Percentiles rank a stretch among this genome's conserved stretches.
phyloP scores from a whole-genome alignment of 2,797 vertebrate genomes.

The Acanthurus lineatus region DNA sequence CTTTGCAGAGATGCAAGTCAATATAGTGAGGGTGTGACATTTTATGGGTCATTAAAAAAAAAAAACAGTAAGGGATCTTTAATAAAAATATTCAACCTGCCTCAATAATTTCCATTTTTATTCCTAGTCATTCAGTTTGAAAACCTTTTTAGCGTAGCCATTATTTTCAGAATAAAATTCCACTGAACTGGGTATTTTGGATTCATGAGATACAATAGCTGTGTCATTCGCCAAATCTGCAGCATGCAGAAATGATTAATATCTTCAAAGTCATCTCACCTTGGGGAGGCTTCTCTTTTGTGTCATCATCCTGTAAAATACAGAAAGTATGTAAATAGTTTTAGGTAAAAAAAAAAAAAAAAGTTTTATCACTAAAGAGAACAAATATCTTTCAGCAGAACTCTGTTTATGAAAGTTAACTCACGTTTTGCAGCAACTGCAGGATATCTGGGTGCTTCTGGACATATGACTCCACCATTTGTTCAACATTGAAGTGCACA shows the following conservation, averaged over 20 bases:
- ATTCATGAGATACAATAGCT: neutral
- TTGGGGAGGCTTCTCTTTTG: slow-evolving; percentile 77
- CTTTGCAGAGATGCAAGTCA: too few relatives aligned
- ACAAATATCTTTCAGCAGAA: neutral
- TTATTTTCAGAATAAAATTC: neutral
- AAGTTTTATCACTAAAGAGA: neutral
- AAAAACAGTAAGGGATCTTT: too few relatives aligned
- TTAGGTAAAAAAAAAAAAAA: neutral
- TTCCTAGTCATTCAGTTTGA: too few relatives aligned
- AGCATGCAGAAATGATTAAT: neutral
- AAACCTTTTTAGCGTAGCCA: neutral
- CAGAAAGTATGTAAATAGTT: slow-evolving; percentile 12
- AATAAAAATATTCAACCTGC: neutral
- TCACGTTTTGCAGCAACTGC: slow-evolving; percentile 82
- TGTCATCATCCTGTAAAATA: slow-evolving; percentile 80
- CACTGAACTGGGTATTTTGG: neutral
- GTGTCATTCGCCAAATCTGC: neutral
- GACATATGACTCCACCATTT: slow-evolving; percentile 95
- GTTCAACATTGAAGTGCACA: slow-evolving; percentile 93
- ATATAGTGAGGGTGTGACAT: too few relatives aligned
- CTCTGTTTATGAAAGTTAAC: slow-evolving; percentile 19
- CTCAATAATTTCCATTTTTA: neutral
- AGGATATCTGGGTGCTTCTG: slow-evolving; percentile 91
- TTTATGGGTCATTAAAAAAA: too few relatives aligned
- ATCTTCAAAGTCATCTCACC: slow-evolving; percentile 66